Evolutionary conservation across 2,113 vertebrate species (phyloP), one percentile per base, ranked within the genome.

Genomic region (Eublepharis macularius): DNA sequence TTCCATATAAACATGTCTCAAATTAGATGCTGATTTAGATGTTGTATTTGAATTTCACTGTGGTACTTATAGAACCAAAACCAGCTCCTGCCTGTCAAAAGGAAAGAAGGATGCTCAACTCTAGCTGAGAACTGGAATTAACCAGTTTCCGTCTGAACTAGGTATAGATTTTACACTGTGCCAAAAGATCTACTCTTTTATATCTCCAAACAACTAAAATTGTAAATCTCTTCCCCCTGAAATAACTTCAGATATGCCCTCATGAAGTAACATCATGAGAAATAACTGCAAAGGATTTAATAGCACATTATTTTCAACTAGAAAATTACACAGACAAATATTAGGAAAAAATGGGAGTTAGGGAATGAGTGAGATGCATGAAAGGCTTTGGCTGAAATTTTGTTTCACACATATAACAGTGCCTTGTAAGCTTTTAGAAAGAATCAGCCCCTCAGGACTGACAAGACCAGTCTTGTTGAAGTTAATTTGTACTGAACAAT

Each of bases 391-490:
- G 16, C 41, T 83, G 83, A 45, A 87, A 60, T 26, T 60, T 87
- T 90, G 57, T 43, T 43, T 90, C 78, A 88, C 69, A 87, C 86
- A 85, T 39, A 39, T 89, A 91, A 70, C 3, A 70, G 12, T 6
- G 83, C 41, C 29, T 83, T 81, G 69, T 72, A 77, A 21, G 0
- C 32, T 76, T 89, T 85, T 83, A 75, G 41, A 34, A 83, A 86
- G 10, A 81, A 82, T 43, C 83, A 0, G 1, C 34, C 63, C 78
- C 34, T 88, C 69, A 81, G 32, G 10, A 81, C 16, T 81, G 82
- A 6, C 76, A 41, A 85, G 43, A 34, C 13, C 54, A 66, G 9
- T n/a, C 24, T 86, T 82, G 51, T 41, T 54, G 39, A 2, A 11
- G 29, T 21, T n/a, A 66, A 54, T 68, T 36, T 43, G 19, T 57